A percentile compares a stretch with the other conserved stretches of the same genome.
Evolutionary conservation across 1,140 invertebrate genomes (phyloP).

Genomic region (Frieseomelitta varia): DNA sequence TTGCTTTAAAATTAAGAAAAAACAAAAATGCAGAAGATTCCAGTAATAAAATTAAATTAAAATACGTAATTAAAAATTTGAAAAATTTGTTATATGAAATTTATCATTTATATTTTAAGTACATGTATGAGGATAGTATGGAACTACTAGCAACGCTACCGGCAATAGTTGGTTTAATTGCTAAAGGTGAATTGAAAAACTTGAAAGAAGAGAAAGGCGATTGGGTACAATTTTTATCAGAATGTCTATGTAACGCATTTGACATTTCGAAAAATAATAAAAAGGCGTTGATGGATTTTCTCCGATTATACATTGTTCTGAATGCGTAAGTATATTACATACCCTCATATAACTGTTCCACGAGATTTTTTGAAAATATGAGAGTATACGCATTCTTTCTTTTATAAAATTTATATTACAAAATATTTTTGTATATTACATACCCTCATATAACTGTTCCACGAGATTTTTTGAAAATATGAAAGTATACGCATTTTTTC

Average conservation of each 20-base stretch:
- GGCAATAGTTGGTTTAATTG: constrained; percentile 69
- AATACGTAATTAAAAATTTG: background rate
- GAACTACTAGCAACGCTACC: constrained; percentile 72
- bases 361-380: too few species aligned
- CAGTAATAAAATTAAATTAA: background rate
- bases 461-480: background rate
- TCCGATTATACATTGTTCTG: constrained; percentile 69
- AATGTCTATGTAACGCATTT: constrained; percentile 55
- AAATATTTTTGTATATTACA: background rate
- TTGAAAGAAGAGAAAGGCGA: constrained; percentile 56
- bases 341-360: background rate
- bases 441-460: too few species aligned
- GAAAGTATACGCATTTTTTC: background rate
- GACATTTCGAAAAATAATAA: constrained; percentile 44
- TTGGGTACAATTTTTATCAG: constrained; percentile 70
- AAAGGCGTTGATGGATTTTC: constrained; percentile 64
- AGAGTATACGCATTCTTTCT: background rate
- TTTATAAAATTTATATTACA: background rate
- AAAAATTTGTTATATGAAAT: background rate
- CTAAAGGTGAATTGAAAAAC: constrained; percentile 40
- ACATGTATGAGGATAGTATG: constrained; percentile 74
- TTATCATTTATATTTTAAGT: constrained; percentile 48
- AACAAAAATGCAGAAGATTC: background rate
- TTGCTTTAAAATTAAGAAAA: background rate
- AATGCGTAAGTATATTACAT: constrained; percentile 69